Percentiles rank a stretch among this genome's conserved stretches.
Conservation (phyloP, 2,888 invertebrate species). For the Tupiocoris notatus region DNA sequence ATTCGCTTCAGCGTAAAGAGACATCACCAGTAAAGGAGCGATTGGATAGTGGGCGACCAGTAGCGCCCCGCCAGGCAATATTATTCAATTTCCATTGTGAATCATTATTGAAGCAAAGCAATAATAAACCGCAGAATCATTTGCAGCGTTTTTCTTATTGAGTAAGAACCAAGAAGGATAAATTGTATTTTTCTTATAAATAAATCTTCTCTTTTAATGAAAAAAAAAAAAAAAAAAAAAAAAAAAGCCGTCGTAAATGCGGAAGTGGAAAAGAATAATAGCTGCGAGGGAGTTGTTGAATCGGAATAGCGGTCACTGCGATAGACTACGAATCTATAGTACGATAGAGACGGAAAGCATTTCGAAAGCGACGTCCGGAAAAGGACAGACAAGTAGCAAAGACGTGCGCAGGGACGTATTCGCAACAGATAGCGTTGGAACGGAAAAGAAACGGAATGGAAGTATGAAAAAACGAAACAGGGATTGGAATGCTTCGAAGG, state of each 20-base stretch:
- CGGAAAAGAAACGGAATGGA: background rate
- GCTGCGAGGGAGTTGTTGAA: conserved; percentile 25
- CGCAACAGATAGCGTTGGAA: conserved; percentile 10
- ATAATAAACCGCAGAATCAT: no score
- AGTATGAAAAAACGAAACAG: conserved; percentile 4
- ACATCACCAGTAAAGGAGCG: no score
- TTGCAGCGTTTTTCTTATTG: no score
- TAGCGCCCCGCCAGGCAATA: no score
- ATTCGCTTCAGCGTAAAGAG: no score
- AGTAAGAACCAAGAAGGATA: no score
- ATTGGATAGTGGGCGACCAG: no score
- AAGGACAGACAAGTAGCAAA: conserved; percentile 11
- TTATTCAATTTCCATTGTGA: no score
- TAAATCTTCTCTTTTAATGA: conserved; percentile 8
- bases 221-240: conserved; percentile 14
- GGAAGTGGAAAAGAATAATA: conserved; percentile 32
- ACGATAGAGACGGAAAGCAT: conserved; percentile 19
- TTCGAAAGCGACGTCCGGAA: conserved; percentile 21
- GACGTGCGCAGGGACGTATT: background rate
- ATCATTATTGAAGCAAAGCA: no score
- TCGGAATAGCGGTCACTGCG: no score
- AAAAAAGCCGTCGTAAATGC: conserved; percentile 14
- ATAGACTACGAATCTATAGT: no score
- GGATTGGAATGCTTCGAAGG: conserved; percentile 11
- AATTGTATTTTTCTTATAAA: no score